Percentiles rank a stretch among this genome's conserved stretches.
phyloP scores from a whole-genome alignment of 2,797 vertebrate genomes.

The Mormyrops boulengeri region DNA sequence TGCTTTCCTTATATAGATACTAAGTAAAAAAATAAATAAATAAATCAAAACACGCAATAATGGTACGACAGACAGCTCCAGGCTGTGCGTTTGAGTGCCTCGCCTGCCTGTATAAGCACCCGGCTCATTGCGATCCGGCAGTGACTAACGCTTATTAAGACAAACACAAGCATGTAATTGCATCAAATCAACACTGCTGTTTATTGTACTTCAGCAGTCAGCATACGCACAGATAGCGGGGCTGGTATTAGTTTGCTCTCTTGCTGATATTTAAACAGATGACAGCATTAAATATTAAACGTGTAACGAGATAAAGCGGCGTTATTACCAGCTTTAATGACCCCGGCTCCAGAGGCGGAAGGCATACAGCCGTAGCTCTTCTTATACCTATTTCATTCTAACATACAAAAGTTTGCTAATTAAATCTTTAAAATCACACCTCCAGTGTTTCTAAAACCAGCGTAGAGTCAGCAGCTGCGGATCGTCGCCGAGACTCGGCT shows the following conservation, averaged over 20 bases:
- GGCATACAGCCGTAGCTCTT: not conserved
- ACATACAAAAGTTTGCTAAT: not conserved
- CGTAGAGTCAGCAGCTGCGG: not conserved
- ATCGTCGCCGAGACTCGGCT: not conserved
- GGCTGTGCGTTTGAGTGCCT: not conserved
- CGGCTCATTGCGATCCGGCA: not conserved
- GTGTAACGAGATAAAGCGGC: not conserved
- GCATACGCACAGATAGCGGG: not conserved
- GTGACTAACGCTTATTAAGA: not conserved
- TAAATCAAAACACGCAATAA: not conserved
- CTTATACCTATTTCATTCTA: not conserved
- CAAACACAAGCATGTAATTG: not conserved
- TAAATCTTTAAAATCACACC: not conserved
- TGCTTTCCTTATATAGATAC: not conserved
- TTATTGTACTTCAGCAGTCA: not conserved
- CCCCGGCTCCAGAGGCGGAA: not conserved
- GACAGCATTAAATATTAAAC: constrained; percentile 16
- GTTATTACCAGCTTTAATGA: not conserved
- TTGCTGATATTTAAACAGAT: constrained; percentile 5
- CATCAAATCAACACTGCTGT: not conserved
- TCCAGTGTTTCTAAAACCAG: not conserved
- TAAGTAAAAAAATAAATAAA: not conserved
- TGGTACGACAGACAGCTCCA: not conserved
- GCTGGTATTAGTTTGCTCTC: not conserved
- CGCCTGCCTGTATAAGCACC: not conserved